These are phyloP conservation scores for Polydrusus cervinus DNA, from an alignment of 2,888 invertebrate species.

Conservation along the genomic window DNA sequence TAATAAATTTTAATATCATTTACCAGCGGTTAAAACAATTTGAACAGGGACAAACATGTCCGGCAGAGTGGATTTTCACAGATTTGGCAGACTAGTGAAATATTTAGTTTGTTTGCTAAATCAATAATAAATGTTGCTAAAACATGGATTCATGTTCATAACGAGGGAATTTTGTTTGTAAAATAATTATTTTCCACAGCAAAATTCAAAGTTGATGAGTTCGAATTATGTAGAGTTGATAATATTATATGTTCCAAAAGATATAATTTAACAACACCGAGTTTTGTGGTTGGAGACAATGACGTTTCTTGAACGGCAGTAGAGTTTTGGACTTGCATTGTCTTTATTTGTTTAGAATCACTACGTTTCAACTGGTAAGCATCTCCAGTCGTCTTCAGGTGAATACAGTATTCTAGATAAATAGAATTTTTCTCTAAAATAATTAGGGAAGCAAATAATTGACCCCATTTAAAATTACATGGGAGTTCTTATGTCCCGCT, in stretches of 20 bases:
- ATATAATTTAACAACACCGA: too few species aligned
- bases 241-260: neutral
- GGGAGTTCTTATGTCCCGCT: too few species aligned
- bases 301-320: too few species aligned
- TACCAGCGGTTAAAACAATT: neutral
- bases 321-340: too few species aligned
- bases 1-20: neutral
- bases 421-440: too few species aligned
- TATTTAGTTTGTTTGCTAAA: neutral
- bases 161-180: neutral
- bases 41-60: neutral
- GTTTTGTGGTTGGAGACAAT: too few species aligned
- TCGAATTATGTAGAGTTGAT: neutral
- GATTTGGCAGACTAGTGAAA: neutral
- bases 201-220: neutral
- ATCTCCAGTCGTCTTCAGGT: too few species aligned
- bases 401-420: too few species aligned
- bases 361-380: too few species aligned
- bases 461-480: too few species aligned
- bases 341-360: too few species aligned
- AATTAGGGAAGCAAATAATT: too few species aligned
- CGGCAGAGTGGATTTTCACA: neutral
- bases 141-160: neutral
- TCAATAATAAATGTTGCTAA: slow-evolving; percentile 1
- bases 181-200: neutral